Conservation (phyloP, 2,113 vertebrate species). For the Oncorhynchus mykiss region DNA sequence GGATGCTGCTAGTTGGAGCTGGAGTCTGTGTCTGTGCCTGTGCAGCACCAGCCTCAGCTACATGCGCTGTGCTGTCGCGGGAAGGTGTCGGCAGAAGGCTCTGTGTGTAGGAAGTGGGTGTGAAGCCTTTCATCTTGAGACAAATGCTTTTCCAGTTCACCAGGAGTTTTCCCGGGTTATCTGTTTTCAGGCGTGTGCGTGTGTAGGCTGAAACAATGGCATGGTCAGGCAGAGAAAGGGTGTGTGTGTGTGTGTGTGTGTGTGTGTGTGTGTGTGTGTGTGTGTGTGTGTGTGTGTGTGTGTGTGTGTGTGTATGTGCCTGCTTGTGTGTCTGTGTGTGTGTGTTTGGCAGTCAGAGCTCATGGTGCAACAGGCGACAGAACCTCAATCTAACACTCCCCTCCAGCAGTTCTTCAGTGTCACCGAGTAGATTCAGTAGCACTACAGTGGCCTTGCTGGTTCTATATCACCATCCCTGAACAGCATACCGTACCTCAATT, state of each 20-base stretch:
- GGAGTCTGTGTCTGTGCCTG: constrained; percentile 48
- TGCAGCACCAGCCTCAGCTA: constrained; percentile 70
- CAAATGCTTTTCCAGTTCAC: constrained; percentile 72
- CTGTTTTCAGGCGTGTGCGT: constrained; percentile 46
- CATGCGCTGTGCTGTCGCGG: constrained; percentile 68
- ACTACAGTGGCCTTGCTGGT: constrained; percentile 39
- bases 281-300: constrained; percentile 32
- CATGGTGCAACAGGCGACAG: constrained; percentile 69
- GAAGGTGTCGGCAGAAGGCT: constrained; percentile 73
- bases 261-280: constrained; percentile 28
- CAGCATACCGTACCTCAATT: constrained; percentile 64
- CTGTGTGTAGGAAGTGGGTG: constrained; percentile 76
- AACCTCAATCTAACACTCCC: constrained; percentile 40
- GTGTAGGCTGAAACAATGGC: constrained; percentile 27
- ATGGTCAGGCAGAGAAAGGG: constrained; percentile 39
- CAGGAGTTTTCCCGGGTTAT: constrained; percentile 45
- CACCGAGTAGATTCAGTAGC: constrained; percentile 41
- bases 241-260: constrained; percentile 39
- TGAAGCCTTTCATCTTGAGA: constrained; percentile 79
- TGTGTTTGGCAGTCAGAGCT: constrained; percentile 47
- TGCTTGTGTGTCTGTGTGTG: constrained; percentile 34
- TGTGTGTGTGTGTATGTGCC: constrained; percentile 19
- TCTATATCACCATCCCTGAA: constrained; percentile 63
- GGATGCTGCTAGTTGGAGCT: constrained; percentile 62
- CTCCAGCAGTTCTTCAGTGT: constrained; percentile 39